phyloP scores from a whole-genome alignment of 1,140 invertebrate species.

The Drosophila bocki region DNA sequence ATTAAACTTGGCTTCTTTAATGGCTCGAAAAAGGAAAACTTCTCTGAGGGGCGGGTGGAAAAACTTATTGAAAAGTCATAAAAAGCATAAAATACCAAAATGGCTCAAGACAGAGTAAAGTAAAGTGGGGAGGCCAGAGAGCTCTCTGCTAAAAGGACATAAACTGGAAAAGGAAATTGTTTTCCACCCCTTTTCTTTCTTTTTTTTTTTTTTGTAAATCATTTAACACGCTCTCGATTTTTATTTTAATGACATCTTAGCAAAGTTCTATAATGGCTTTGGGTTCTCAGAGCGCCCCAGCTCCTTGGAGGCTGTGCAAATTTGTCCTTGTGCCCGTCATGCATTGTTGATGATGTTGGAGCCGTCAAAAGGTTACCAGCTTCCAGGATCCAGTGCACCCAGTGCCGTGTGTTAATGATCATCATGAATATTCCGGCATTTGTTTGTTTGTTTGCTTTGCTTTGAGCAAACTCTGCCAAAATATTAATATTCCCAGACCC shows the following conservation, averaged over 20 bases:
- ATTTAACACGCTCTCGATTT: slow-evolving; percentile 80
- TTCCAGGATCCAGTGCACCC: slow-evolving; percentile 3
- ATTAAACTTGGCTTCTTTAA: slow-evolving; percentile 41
- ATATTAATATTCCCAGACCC: slow-evolving; percentile 61
- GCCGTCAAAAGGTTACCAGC: slow-evolving; percentile 45
- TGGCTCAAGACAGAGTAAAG: slow-evolving; percentile 9
- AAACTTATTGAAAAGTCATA: slow-evolving; percentile 76
- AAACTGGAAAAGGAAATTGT: slow-evolving; percentile 59
- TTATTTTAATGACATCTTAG: slow-evolving; percentile 74
- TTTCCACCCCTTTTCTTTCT: slow-evolving; percentile 23
- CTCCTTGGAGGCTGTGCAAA: slow-evolving; percentile 27
- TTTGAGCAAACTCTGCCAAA: slow-evolving; percentile 50
- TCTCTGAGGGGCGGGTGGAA: slow-evolving; percentile 2
- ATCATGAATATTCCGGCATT: slow-evolving; percentile 75
- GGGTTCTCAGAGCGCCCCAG: slow-evolving; percentile 1
- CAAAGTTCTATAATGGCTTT: slow-evolving; percentile 66
- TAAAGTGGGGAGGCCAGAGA: slow-evolving; percentile 4
- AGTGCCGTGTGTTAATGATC: slow-evolving; percentile 64
- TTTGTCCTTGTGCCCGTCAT: slow-evolving; percentile 12
- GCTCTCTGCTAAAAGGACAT: slow-evolving; percentile 30
- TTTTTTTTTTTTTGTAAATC: slow-evolving; percentile 60
- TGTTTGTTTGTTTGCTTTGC: slow-evolving; percentile 61
- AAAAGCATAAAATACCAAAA: slow-evolving; percentile 57
- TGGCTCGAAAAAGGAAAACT: slow-evolving; percentile 29
- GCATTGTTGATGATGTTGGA: slow-evolving; percentile 26